Evolutionary conservation across 1,140 invertebrate species (phyloP).

Genomic region (Neodiprion fabricii): DNA sequence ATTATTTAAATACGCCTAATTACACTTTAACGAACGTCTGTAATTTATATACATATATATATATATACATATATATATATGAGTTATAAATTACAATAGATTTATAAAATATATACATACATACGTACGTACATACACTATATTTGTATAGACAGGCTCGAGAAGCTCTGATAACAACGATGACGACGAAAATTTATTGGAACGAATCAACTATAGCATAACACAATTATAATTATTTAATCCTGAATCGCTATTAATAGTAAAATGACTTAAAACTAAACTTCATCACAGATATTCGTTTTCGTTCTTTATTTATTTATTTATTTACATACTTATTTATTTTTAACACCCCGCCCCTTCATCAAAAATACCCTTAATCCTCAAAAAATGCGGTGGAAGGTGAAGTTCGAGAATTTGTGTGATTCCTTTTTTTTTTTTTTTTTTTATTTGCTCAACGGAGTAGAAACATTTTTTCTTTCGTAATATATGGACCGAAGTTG

Average conservation of each 20-base stretch:
- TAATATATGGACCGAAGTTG: too few species aligned
- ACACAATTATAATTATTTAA: conserved; percentile 8
- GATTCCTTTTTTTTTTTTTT: too few species aligned
- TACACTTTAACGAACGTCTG: too few species aligned
- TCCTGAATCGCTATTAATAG: background rate
- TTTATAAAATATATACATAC: background rate
- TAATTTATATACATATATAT: background rate
- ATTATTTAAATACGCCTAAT: too few species aligned
- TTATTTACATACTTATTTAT: background rate
- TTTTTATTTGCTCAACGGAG: too few species aligned
- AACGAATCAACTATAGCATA: too few species aligned
- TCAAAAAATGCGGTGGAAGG: too few species aligned
- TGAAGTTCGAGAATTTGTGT: too few species aligned
- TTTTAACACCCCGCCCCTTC: background rate
- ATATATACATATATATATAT: background rate
- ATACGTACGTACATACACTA: background rate
- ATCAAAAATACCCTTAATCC: too few species aligned
- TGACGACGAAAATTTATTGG: too few species aligned
- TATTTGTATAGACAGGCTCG: background rate
- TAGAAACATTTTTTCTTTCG: too few species aligned
- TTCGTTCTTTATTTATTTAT: conserved; percentile 1
- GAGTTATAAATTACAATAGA: background rate
- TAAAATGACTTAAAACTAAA: background rate
- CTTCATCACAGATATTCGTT: background rate
- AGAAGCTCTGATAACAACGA: too few species aligned